Evolutionary conservation across 2,888 invertebrate genomes (phyloP).

Genomic region (Pristionchus exspectatus): DNA sequence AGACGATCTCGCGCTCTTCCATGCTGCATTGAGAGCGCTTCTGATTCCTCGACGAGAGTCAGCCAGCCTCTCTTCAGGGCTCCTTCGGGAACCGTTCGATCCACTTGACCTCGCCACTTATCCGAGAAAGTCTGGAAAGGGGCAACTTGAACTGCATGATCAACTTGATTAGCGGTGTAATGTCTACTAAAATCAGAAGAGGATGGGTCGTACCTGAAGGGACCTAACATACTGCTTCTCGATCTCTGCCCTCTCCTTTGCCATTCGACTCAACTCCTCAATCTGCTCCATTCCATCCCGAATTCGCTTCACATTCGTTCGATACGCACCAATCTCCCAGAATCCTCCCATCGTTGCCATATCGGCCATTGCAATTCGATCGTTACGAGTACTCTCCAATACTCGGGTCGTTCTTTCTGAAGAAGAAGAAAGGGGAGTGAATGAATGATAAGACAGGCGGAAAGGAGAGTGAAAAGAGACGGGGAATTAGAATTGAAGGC

Average conservation of each 20-base stretch:
- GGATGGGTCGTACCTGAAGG: conserved; percentile 40
- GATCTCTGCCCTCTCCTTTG: conserved; percentile 63
- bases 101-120: conserved; percentile 47
- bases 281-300: conserved; percentile 67
- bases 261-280: conserved; percentile 64
- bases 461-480: conserved; percentile 44
- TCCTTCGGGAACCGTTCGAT: conserved; percentile 30
- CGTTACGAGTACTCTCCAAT: not conserved
- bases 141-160: not conserved
- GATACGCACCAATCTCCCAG: conserved; percentile 67
- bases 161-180: no score
- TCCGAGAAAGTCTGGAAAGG: conserved; percentile 40
- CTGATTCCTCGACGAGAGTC: conserved; percentile 79
- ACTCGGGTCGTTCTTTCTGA: conserved; percentile 37
- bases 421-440: not conserved
- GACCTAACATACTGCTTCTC: conserved; percentile 43
- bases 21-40: conserved; percentile 66
- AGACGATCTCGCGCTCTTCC: conserved; percentile 63
- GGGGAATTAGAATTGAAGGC: conserved; percentile 46
- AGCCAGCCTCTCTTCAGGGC: conserved; percentile 53
- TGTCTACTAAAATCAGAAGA: no score
- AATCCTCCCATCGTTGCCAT: conserved; percentile 54
- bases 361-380: conserved; percentile 43
- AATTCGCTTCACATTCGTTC: conserved; percentile 65
- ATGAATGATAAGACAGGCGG: conserved; percentile 40